A percentile compares a stretch with the other conserved stretches of the same genome.
Evolutionary conservation across 2,797 vertebrate species (phyloP).

Genomic region (Euthynnus affinis): DNA sequence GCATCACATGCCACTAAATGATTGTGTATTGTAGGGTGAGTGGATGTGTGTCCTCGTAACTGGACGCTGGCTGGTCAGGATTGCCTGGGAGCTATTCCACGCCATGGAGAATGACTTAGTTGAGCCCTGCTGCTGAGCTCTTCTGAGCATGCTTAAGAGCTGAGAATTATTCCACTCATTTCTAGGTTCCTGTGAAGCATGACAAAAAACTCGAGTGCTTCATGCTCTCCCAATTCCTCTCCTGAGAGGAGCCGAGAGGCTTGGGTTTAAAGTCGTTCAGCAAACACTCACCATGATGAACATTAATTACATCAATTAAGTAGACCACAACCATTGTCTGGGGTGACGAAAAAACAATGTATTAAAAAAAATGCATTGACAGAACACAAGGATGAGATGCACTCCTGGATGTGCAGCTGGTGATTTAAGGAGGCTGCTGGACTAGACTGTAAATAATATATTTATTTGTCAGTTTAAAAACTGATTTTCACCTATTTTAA

Average conservation of each 20-base stretch:
- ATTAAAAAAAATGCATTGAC: constrained; percentile 59
- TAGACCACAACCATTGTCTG: constrained; percentile 74
- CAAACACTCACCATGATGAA: constrained; percentile 80
- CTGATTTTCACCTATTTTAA: neutral
- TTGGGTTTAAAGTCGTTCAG: constrained; percentile 74
- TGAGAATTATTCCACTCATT: constrained; percentile 83
- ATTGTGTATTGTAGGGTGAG: constrained; percentile 62
- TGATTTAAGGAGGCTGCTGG: constrained; percentile 43
- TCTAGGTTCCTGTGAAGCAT: constrained; percentile 81
- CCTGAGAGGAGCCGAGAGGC: constrained; percentile 76
- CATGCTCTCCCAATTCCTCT: constrained; percentile 77
- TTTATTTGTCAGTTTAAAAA: neutral
- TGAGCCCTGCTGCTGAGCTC: constrained; percentile 76
- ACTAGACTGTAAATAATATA: neutral
- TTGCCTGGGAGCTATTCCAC: constrained; percentile 65
- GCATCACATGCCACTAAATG: constrained; percentile 73
- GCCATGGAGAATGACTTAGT: constrained; percentile 74
- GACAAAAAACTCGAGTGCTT: constrained; percentile 80
- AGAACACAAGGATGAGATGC: constrained; percentile 33
- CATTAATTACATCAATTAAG: constrained; percentile 82
- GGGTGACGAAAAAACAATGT: constrained; percentile 57
- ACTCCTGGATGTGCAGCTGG: constrained; percentile 30
- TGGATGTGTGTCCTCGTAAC: constrained; percentile 70
- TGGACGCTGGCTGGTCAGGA: constrained; percentile 61
- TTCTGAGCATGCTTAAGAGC: constrained; percentile 80